These are phyloP conservation scores for Andrena fulva DNA, from an alignment of 2,888 invertebrate species.

Conservation along the genomic window DNA sequence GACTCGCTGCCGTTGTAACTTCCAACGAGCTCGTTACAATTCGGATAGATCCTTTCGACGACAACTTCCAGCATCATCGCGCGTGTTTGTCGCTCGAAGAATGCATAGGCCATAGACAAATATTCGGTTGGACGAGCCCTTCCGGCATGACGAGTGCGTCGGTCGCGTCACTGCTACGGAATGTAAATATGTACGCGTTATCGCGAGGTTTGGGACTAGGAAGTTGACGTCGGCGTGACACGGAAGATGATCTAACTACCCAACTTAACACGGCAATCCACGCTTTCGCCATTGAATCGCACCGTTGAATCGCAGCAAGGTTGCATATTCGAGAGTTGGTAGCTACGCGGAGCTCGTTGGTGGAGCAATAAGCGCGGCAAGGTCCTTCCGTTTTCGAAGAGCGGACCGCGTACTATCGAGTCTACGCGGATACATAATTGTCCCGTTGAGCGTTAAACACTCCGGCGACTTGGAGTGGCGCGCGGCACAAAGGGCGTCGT, in stretches of 20 bases:
- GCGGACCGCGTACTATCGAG: background rate
- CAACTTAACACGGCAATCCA: background rate
- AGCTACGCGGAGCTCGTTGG: background rate
- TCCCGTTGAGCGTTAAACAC: conserved; percentile 16
- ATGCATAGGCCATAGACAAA: background rate
- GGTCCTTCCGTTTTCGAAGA: background rate
- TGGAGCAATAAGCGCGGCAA: background rate
- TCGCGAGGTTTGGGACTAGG: conserved; percentile 27
- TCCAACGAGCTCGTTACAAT: background rate
- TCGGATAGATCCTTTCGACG: background rate
- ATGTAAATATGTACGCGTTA: conserved; percentile 60
- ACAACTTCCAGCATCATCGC: background rate
- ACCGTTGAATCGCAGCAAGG: too few relatives aligned
- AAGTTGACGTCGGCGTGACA: conserved; percentile 14
- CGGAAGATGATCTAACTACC: conserved; percentile 41
- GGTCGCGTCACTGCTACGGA: conserved; percentile 36
- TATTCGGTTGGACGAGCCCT: conserved; percentile 29
- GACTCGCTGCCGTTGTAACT: background rate
- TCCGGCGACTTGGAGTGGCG: conserved; percentile 10
- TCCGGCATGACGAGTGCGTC: conserved; percentile 28
- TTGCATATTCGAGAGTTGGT: too few relatives aligned
- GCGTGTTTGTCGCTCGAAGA: conserved; percentile 20
- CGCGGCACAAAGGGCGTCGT: conserved; percentile 5
- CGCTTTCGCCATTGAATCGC: too few relatives aligned
- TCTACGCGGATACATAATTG: conserved; percentile 24